These are phyloP conservation scores for Chrysomela aeneicollis DNA, from an alignment of 2,888 invertebrate species.

Conservation along the genomic window DNA sequence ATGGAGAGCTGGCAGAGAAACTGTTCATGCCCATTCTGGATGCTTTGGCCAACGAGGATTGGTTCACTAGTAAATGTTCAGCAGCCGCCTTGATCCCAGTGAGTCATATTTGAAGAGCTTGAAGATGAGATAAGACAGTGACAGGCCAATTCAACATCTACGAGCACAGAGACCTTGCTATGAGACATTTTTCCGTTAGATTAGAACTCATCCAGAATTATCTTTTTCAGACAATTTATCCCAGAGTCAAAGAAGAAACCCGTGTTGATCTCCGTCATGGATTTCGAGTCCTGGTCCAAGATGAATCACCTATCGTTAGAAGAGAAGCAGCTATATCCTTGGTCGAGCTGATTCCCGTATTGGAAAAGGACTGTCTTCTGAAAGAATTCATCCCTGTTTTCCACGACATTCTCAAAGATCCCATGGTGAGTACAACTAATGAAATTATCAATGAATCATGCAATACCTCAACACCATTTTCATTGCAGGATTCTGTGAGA, in stretches of 20 bases:
- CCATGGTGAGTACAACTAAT: slow-evolving; percentile 53
- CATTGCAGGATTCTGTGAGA: slow-evolving; percentile 53
- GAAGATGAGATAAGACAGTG: no score
- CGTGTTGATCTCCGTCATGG: slow-evolving; percentile 50
- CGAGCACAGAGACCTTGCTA: no score
- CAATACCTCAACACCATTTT: neutral
- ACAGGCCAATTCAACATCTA: no score
- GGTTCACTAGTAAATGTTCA: slow-evolving; percentile 53
- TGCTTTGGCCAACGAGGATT: slow-evolving; percentile 47
- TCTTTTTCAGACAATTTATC: slow-evolving; percentile 52
- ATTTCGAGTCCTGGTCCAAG: slow-evolving; percentile 51
- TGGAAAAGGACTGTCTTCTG: slow-evolving; percentile 51
- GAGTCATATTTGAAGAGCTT: slow-evolving; percentile 29
- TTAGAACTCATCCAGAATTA: no score
- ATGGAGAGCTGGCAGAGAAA: slow-evolving; percentile 46
- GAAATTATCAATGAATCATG: no score
- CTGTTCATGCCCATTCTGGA: slow-evolving; percentile 50
- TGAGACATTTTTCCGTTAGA: no score
- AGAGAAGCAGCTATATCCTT: slow-evolving; percentile 50
- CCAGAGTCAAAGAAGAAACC: slow-evolving; percentile 49
- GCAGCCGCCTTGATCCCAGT: slow-evolving; percentile 49
- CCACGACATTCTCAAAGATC: slow-evolving; percentile 52
- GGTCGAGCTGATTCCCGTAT: slow-evolving; percentile 47
- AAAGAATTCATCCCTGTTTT: slow-evolving; percentile 55
- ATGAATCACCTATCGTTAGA: slow-evolving; percentile 55